These are phyloP conservation scores for Nasua narica DNA, from an alignment of 2,797 vertebrate species.

Conservation along the genomic window DNA sequence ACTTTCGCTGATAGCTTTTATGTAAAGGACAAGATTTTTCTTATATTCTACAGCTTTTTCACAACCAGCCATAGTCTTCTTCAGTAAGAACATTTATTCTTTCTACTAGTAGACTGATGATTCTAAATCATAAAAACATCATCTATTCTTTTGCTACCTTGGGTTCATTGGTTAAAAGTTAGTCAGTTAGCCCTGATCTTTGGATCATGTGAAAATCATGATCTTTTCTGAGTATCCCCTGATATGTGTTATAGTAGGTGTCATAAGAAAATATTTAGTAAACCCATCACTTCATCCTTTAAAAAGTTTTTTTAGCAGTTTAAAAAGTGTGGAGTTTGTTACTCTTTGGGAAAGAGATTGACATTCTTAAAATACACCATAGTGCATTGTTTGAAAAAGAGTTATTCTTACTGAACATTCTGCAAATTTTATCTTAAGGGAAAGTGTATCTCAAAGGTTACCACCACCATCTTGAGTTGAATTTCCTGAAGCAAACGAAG, in stretches of 20 bases:
- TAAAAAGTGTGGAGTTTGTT: background rate
- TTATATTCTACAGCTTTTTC: background rate
- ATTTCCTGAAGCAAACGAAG: background rate
- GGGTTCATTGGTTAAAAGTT: background rate
- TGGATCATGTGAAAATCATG: background rate
- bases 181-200: background rate
- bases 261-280: constrained; percentile 10
- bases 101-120: background rate
- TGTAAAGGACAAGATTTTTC: background rate
- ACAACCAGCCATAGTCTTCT: background rate
- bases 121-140: background rate
- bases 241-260: background rate
- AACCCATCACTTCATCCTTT: background rate
- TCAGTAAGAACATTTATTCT: background rate
- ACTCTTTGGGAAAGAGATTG: background rate
- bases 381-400: background rate
- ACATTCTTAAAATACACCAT: background rate
- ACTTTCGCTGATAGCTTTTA: background rate
- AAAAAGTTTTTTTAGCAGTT: background rate
- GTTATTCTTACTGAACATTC: background rate
- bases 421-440: background rate
- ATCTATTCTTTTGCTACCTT: background rate
- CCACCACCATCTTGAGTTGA: background rate
- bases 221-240: background rate
- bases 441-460: background rate